Evolutionary conservation across 2,888 invertebrate species (phyloP), one percentile per base, ranked within the genome.

Genomic region (Amiota communis): DNA sequence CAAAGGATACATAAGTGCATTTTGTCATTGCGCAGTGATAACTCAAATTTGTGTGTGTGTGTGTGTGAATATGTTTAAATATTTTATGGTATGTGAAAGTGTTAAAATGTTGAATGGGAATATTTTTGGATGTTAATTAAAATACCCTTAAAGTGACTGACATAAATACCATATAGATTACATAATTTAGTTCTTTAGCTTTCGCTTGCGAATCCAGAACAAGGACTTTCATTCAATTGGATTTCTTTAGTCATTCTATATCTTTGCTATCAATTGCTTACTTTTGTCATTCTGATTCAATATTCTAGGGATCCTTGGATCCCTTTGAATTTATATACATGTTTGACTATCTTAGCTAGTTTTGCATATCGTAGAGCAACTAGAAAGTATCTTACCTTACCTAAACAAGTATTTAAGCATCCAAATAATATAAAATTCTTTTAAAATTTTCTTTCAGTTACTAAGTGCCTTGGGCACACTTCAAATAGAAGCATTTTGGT

Each of bases 401-500:
- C n/a, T n/a, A n/a, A n/a, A n/a, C n/a, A n/a, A n/a, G n/a, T n/a
- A n/a, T n/a, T n/a, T n/a, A n/a, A n/a, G n/a, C n/a, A n/a, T n/a
- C n/a, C n/a, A n/a, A n/a, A n/a, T n/a, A n/a, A n/a, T n/a, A n/a
- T n/a, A n/a, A 61, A 23, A 61, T 3, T 23, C 23, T 61, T 6
- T 10, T 11, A 15, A 17, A 4, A 20, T 64, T 67, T 20, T 67
- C 46, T n/a, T 72, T 70, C 71, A 83, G 85, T 72, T 83, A 47
- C 46, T 77, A 36, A 53, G 51, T 23, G 46, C 49, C 8, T 64
- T 82, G 8, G 69, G 74, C 49, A 65, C 67, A 9, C 59, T 76
- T 1, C 72, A 65, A 17, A 36, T 74, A 53, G 71, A 78, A n/a
- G 86, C 83, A 48, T 87, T 88, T 71, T 87, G 87, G 87, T 87